These are phyloP conservation scores for Drosophila ananassae DNA, from an alignment of 1,140 invertebrate genomes.

Conservation along the genomic window DNA sequence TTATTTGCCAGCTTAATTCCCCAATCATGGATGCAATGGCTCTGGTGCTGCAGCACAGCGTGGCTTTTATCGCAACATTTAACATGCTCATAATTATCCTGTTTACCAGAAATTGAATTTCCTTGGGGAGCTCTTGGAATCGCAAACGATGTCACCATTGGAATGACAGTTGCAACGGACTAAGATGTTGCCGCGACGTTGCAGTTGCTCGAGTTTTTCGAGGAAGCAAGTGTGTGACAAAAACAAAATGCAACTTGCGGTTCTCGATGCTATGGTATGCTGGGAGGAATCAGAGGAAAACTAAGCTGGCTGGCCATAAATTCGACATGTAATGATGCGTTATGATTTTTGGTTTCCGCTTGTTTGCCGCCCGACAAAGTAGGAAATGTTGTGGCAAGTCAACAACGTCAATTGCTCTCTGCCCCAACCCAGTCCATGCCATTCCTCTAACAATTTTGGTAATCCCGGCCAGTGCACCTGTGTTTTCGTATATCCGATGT, in stretches of 20 bases:
- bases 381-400: slow-evolving; percentile 62
- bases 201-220: slow-evolving; percentile 9
- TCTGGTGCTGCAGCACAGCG: slow-evolving; percentile 69
- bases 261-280: slow-evolving; percentile 3
- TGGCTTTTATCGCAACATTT: slow-evolving; percentile 83
- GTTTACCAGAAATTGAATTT: slow-evolving; percentile 83
- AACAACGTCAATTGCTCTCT: slow-evolving; percentile 30
- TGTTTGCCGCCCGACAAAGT: slow-evolving; percentile 70
- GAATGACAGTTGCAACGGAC: slow-evolving; percentile 52
- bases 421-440: background rate
- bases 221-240: slow-evolving; percentile 37
- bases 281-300: slow-evolving; percentile 15
- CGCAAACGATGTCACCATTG: slow-evolving; percentile 57
- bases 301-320: slow-evolving; percentile 59
- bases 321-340: slow-evolving; percentile 81
- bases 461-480: slow-evolving; percentile 60
- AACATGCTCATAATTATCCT: slow-evolving; percentile 84
- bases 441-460: slow-evolving; percentile 6
- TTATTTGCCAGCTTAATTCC: slow-evolving; percentile 75
- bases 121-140: slow-evolving; percentile 58
- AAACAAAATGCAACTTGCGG: slow-evolving; percentile 60
- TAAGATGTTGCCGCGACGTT: slow-evolving; percentile 12
- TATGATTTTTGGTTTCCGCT: slow-evolving; percentile 81
- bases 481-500: slow-evolving; percentile 13
- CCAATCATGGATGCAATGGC: slow-evolving; percentile 71